Conservation (phyloP, 1,140 invertebrate species). For the Aporrectodea caliginosa region DNA sequence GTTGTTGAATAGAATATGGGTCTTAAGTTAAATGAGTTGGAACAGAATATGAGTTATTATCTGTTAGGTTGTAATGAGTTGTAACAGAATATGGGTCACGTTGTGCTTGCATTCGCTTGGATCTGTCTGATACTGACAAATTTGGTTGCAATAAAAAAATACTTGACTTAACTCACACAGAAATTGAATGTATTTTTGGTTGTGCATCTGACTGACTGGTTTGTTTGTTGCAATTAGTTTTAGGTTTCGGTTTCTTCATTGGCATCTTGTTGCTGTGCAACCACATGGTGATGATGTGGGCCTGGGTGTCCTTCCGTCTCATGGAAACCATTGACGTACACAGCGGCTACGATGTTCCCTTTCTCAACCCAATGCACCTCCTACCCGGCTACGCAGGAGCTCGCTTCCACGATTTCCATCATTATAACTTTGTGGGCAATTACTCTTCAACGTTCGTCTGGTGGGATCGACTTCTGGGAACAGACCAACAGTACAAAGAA, state of each 20-base stretch:
- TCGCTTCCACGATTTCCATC: conserved; percentile 49
- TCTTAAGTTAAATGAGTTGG: too few species aligned
- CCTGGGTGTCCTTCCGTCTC: conserved; percentile 43
- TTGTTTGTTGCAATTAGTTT: conserved; percentile 34
- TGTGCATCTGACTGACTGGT: too few species aligned
- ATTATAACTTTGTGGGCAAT: conserved; percentile 48
- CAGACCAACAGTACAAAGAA: conserved; percentile 42
- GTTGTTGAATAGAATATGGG: too few species aligned
- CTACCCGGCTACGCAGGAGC: conserved; percentile 47
- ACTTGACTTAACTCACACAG: too few species aligned
- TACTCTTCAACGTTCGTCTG: conserved; percentile 48
- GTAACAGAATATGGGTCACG: too few species aligned
- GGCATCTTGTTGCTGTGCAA: conserved; percentile 46
- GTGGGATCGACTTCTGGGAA: conserved; percentile 49
- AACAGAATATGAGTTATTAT: too few species aligned
- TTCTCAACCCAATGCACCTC: conserved; percentile 44
- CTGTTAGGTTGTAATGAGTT: too few species aligned
- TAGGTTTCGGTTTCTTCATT: conserved; percentile 47
- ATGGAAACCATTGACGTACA: conserved; percentile 51
- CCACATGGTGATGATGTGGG: conserved; percentile 46
- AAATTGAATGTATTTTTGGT: too few species aligned
- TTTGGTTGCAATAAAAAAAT: too few species aligned
- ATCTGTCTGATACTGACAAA: too few species aligned
- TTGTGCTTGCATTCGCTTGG: too few species aligned
- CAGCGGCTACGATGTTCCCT: conserved; percentile 49